Conservation (phyloP, 1,140 invertebrate species). For the Paraescarpia echinospica region DNA sequence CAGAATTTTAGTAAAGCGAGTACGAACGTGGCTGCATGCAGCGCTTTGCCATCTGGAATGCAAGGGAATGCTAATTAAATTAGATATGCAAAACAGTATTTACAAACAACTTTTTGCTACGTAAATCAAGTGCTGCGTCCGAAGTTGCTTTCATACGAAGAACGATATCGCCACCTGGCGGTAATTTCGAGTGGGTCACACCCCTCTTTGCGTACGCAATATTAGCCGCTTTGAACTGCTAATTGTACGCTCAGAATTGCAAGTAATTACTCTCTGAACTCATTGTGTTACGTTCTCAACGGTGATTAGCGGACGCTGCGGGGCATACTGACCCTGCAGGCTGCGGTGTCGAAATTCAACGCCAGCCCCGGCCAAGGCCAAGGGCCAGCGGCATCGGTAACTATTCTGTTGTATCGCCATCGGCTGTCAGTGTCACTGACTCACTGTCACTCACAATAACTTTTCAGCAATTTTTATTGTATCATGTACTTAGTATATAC, state of each 20-base stretch:
- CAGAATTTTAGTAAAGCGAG: background rate
- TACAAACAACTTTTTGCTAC: background rate
- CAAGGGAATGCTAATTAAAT: background rate
- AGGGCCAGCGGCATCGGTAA: too few relatives aligned
- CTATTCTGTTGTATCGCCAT: too few relatives aligned
- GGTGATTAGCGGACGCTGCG: background rate
- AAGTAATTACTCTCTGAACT: background rate
- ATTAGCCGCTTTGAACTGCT: background rate
- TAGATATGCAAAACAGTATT: background rate
- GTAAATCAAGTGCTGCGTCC: background rate
- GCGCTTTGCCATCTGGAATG: background rate
- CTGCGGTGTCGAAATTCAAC: background rate
- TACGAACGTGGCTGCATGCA: background rate
- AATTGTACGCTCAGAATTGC: background rate
- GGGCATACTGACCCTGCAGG: too few relatives aligned
- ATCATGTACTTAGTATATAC: too few relatives aligned
- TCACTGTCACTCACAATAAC: too few relatives aligned
- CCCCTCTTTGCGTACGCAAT: background rate
- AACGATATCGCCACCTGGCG: background rate
- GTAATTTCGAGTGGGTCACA: background rate
- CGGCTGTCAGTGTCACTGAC: too few relatives aligned
- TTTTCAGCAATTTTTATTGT: too few relatives aligned
- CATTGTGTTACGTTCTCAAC: background rate
- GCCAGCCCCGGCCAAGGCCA: background rate
- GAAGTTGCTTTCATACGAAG: background rate